phyloP scores from a whole-genome alignment of 2,888 invertebrate genomes.

The Tachina fera region DNA sequence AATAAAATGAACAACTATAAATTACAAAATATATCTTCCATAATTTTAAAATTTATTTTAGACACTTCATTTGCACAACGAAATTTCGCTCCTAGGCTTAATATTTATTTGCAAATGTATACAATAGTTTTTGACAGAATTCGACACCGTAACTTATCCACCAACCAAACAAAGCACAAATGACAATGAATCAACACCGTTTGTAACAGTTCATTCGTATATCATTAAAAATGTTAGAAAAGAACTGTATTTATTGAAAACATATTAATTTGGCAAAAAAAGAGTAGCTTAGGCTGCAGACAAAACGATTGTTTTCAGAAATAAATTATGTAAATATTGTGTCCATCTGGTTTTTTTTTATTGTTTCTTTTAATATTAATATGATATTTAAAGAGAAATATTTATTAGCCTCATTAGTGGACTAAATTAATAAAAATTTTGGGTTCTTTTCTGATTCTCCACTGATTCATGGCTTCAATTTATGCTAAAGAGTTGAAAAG shows the following conservation, averaged over 20 bases:
- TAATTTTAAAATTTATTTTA: too few relatives aligned
- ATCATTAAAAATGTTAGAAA: neutral
- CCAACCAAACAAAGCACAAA: neutral
- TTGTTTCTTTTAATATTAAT: neutral
- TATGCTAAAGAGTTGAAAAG: neutral
- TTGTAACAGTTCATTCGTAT: neutral
- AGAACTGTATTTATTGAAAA: neutral
- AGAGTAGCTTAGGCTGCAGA: too few relatives aligned
- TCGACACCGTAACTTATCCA: neutral
- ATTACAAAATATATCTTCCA: too few relatives aligned
- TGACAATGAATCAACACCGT: neutral
- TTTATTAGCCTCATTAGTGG: neutral
- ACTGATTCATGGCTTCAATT: neutral
- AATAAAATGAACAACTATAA: too few relatives aligned
- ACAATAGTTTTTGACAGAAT: slow-evolving; percentile 34
- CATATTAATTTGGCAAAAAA: neutral
- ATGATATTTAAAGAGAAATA: neutral
- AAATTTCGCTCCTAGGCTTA: neutral
- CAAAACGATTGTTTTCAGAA: neutral
- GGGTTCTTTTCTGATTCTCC: neutral
- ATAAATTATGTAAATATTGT: neutral
- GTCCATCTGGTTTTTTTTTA: too few relatives aligned
- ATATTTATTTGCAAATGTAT: neutral
- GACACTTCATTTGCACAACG: neutral
- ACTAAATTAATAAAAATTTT: slow-evolving; percentile 2